Conservation (phyloP, 2,113 vertebrate genomes). For the Poeciliopsis turrubarensis region DNA sequence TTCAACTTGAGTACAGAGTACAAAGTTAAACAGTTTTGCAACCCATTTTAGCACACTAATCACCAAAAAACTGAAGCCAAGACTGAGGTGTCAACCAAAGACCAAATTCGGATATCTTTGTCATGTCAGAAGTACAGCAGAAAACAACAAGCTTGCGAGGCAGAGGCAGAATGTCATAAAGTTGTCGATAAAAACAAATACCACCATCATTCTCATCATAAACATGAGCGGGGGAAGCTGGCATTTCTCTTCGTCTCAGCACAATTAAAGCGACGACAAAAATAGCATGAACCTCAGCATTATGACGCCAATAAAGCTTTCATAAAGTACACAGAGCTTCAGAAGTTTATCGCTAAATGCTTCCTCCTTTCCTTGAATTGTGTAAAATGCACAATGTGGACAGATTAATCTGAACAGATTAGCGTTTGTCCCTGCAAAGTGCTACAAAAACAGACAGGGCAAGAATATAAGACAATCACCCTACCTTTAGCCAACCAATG, state of each 20-base stretch:
- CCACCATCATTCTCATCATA: neutral
- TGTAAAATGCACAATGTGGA: conserved; percentile 13
- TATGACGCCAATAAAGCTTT: neutral
- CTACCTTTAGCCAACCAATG: conserved; percentile 16
- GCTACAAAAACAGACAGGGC: conserved; percentile 11
- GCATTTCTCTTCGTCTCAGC: conserved; percentile 3
- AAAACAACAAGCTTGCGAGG: neutral
- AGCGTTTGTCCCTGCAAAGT: conserved; percentile 2
- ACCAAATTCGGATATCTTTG: neutral
- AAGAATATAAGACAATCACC: conserved; percentile 6
- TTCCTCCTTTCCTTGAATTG: neutral
- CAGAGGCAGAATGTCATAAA: neutral
- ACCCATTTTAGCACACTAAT: neutral
- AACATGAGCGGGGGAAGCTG: conserved; percentile 3
- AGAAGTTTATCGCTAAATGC: conserved; percentile 4
- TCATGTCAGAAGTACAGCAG: neutral
- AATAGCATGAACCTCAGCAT: conserved; percentile 20
- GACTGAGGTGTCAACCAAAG: no score
- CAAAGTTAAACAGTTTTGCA: neutral
- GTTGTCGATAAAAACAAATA: neutral
- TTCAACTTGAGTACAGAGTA: no score
- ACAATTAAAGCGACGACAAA: conserved; percentile 13
- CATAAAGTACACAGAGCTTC: conserved; percentile 20
- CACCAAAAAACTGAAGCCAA: neutral
- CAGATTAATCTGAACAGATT: conserved; percentile 7